Evolutionary conservation across 2,888 invertebrate species (phyloP), one percentile per base, ranked within the genome.

Genomic region (Agrotis clavis): DNA sequence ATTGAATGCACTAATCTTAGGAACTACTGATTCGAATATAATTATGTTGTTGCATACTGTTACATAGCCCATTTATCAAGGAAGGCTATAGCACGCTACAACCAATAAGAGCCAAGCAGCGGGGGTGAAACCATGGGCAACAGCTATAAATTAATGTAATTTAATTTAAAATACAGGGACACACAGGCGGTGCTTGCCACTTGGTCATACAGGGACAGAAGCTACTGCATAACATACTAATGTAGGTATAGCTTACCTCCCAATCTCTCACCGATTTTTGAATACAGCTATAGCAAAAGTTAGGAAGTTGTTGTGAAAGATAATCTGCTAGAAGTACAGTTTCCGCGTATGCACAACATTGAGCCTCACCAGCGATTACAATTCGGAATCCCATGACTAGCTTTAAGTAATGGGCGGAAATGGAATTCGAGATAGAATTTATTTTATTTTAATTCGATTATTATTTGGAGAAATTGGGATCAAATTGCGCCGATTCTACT

Each of bases 291-390:
- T 95, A 96, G 67, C 94, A 91, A 90, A 97, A 97, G 84, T 96
- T 92, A 0, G 97, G 97, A 70, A 97, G 91, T 78, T 94, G 92
- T 84, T 96, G 92, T 4, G 93, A 87, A 57, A 97, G 92, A 86
- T 96, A 96, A 84, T 96, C 95, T 21, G 97, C 97, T 60, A 97
- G 91, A 67, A 96, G 91, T 74, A 95, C 94, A 30, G 96, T 93
- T 90, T 97, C 96, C 21, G 95, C 95, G 86, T 96, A 97, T 65
- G 92, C 85, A 73, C 89, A 87, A 86, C 97, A 97, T 81, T 96
- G 94, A 18, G 95, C 92, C 87, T 95, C 93, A 59, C 97, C 97
- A 56, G 96, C 96, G 84, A 97, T 96, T 53, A 97, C 91, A 86
- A 97, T 96, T 81, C 93, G 92, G 64, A 96, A 92, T 87, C 95